phyloP scores from a whole-genome alignment of 2,797 vertebrate genomes.

The Mormyrus proboscirostris region DNA sequence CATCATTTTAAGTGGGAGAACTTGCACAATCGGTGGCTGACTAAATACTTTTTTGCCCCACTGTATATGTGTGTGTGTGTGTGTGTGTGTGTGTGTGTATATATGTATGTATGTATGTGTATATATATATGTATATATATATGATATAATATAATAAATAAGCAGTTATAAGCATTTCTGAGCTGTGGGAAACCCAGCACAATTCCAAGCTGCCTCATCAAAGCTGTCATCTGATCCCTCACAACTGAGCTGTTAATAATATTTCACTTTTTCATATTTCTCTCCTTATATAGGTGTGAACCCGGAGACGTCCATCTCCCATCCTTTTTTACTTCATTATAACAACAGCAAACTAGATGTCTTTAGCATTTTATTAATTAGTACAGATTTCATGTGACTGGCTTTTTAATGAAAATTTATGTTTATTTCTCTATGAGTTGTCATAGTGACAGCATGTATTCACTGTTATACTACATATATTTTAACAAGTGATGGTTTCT shows the following conservation, averaged over 20 bases:
- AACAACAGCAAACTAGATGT: not conserved
- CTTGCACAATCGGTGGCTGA: too few relatives aligned
- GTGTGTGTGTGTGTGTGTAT: too few relatives aligned
- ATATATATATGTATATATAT: too few relatives aligned
- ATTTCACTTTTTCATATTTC: not conserved
- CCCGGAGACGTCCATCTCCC: not conserved
- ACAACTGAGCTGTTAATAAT: not conserved
- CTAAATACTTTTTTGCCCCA: too few relatives aligned
- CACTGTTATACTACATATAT: not conserved
- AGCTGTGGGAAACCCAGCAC: not conserved
- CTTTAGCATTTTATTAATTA: not conserved
- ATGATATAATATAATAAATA: too few relatives aligned
- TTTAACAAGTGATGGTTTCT: not conserved
- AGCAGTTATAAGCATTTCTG: not conserved
- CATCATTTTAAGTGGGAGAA: too few relatives aligned
- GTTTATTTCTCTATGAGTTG: not conserved
- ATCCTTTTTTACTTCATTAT: not conserved
- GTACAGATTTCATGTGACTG: not conserved
- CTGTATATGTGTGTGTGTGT: too few relatives aligned
- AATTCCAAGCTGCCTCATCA: not conserved
- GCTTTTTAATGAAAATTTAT: not conserved
- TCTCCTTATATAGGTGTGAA: not conserved
- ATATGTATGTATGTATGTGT: too few relatives aligned
- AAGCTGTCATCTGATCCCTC: not conserved
- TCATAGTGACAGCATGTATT: not conserved